Base-by-base conservation (phyloP, 2,113 vertebrate genomes). In the Sardina pilchardus region DNA sequence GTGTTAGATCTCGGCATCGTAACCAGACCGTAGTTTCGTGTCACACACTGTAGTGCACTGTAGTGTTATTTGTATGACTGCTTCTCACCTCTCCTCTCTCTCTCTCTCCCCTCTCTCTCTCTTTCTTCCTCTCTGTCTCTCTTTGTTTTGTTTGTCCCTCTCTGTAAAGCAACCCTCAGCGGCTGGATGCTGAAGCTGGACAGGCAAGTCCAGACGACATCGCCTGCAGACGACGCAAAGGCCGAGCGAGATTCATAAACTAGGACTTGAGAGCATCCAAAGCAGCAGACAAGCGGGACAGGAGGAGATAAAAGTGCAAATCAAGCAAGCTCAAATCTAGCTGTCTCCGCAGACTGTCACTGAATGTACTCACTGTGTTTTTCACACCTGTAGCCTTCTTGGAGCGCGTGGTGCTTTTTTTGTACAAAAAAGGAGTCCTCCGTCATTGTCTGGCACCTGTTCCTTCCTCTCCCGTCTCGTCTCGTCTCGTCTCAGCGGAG, bases 11-110 rank as follows among this genome's bases (percentile, higher is more conserved):
- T 85, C 75, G 84, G 71, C 89, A 90, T 84, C 87, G 86, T 89
- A 90, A 87, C 91, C 88, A 90, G 86, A 82, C 44, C 83, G n/a
- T 47, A 89, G 88, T 91, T 91, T 91, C 88, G 63, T 86, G 88
- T 89, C 39, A 86, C 63, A 75, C 87, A 85, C n/a, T 47, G 45
- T 7, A 26, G 43, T n/a, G 53, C 12, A 8, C 9, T 30, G 1
- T 43, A 26, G 21, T 56, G 19, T n/a, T n/a, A n/a, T 82, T 47
- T 21, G 24, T 17, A 4, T 30, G 59, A 30, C 7, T 50, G 83
- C n/a, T n/a, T n/a, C 24, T 48, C n/a, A 34, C n/a, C 53, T 43
- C 56, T n/a, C n/a, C n/a, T n/a, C n/a, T n/a, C n/a, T 24, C 17
- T 6, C 59, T 43, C 56, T 8, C 24, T 47, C 48, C 47, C 24